Base-by-base conservation (phyloP, 2,888 invertebrate genomes). In the Aleiodes alternator region DNA sequence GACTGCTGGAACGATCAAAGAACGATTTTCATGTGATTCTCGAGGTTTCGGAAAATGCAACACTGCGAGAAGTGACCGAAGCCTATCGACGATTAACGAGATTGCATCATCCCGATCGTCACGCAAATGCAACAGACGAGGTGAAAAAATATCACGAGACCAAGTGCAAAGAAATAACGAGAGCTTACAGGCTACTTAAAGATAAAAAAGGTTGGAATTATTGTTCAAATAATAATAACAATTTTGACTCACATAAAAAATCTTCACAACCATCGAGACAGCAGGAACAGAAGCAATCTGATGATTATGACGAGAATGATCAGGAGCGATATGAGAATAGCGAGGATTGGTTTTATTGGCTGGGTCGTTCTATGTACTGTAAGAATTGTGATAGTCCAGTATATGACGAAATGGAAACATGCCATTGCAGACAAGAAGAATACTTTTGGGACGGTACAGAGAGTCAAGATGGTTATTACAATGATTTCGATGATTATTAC, bases 91-190 rank as follows among this genome's bases (percentile, higher is more conserved):
- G 31, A 34, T 11, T 29, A 34, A 34, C 14, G 7, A 59, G 14
- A 59, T 34, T 59, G 6, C 59, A 34, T n/a, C 59, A 59, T 34
- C 59, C 59, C 31, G 59, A 59, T 59, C 59, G 59, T n/a, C 59
- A 59, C 23, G 59, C 34, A 8, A 59, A 59, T 59, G 59, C 12
- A 3, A 59, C 59, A 12, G 34, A 59, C 5, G 34, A 3, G 34
- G 31, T n/a, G 0, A 59, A 59, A 11, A 59, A 59, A 34, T 59
- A 14, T 34, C 59, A 59, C 14, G 59, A 59, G 14, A 59, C 8
- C 3, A 59, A 59, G 59, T 59, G 59, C 31, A 59, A 59, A 11
- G 59, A 59, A 9, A 34, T 59, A 4, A 59, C 59, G 9, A 9
- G 59, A 11, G 59, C 59, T 34, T 59, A 59, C 14, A 31, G 34